Evolutionary conservation across 2,888 invertebrate species (phyloP).

Genomic region (Nomada fabriciana): DNA sequence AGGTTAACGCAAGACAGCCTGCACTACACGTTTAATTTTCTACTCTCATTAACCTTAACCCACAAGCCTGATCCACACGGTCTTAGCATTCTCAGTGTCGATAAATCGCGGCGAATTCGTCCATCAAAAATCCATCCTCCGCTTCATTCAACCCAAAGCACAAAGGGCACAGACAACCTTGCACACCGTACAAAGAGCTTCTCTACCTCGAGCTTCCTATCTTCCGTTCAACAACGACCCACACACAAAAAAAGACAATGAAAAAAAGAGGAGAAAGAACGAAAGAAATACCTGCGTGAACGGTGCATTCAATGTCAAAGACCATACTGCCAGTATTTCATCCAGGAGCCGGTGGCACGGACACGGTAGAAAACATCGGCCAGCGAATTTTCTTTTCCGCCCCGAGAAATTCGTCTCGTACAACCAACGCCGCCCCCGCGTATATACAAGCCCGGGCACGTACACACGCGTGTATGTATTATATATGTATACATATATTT

Average conservation of each 20-base stretch:
- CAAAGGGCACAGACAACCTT: slow-evolving; percentile 5
- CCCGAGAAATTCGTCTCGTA: slow-evolving; percentile 30
- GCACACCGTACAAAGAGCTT: background rate
- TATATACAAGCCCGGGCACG: slow-evolving; percentile 25
- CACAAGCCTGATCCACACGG: no score
- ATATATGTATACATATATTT: slow-evolving; percentile 31
- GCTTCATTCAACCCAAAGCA: background rate
- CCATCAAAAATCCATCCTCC: slow-evolving; percentile 3
- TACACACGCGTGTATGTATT: background rate
- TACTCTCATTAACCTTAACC: no score
- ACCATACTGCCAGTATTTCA: slow-evolving; percentile 23
- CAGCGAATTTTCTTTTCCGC: slow-evolving; percentile 49
- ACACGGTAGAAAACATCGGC: slow-evolving; percentile 14
- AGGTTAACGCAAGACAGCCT: background rate
- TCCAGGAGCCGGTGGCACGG: background rate
- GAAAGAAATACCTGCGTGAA: slow-evolving; percentile 1
- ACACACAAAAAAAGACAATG: background rate
- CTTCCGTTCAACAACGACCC: background rate
- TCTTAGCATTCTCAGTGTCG: background rate
- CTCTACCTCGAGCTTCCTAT: slow-evolving; percentile 3
- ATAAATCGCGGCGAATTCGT: background rate
- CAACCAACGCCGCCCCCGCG: background rate
- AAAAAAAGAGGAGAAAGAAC: background rate
- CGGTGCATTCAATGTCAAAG: slow-evolving; percentile 25
- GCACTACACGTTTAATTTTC: background rate